Percentiles rank a stretch among this genome's conserved stretches.
Evolutionary conservation across 2,888 invertebrate species (phyloP).

Genomic region (Folsomia candida): DNA sequence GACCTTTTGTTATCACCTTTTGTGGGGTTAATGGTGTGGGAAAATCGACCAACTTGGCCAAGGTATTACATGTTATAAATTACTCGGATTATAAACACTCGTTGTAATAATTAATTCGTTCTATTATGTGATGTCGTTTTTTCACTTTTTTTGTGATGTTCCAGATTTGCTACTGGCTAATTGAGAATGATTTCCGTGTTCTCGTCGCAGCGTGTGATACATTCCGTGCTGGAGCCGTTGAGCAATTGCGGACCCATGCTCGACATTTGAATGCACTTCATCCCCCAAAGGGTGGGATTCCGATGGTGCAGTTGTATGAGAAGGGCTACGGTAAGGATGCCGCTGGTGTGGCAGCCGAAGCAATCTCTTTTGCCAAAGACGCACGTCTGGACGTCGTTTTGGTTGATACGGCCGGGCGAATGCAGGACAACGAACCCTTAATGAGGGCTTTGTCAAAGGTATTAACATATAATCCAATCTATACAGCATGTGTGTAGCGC

Average conservation of each 20-base stretch:
- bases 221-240: constrained; percentile 97
- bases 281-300: constrained; percentile 68
- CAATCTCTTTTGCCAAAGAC: constrained; percentile 84
- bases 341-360: constrained; percentile 96
- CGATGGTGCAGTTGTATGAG: constrained; percentile 93
- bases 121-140: not conserved
- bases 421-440: constrained; percentile 99
- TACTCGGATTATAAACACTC: not conserved
- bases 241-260: constrained; percentile 93
- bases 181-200: constrained; percentile 93
- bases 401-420: constrained; percentile 98
- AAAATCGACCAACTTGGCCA: constrained; percentile 97
- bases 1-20: constrained; percentile 94
- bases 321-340: constrained; percentile 98
- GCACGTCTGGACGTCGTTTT: constrained; percentile 83
- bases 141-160: too few relatives aligned
- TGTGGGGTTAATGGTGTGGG: constrained; percentile 99
- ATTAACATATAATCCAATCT: too few relatives aligned
- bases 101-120: not conserved
- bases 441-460: constrained; percentile 95
- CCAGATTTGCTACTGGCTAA: constrained; percentile 94
- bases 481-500: not conserved
- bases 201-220: constrained; percentile 99
- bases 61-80: constrained; percentile 57
- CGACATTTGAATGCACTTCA: constrained; percentile 90